phyloP scores from a whole-genome alignment of 2,797 vertebrate genomes.

The Clarias pachynema region DNA sequence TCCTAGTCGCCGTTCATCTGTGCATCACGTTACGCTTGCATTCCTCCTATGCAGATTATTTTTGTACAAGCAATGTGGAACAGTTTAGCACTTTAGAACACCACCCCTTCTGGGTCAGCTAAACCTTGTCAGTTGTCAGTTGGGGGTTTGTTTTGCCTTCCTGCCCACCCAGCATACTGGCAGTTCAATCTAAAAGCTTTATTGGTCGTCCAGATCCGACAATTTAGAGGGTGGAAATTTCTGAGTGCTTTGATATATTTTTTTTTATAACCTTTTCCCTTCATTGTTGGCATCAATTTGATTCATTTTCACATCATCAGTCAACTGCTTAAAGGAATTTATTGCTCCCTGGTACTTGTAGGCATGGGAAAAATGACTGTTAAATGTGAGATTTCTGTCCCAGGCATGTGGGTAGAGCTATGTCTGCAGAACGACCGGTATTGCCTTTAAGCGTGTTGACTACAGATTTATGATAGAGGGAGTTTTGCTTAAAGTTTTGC shows the following conservation, averaged over 20 bases:
- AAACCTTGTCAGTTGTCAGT: neutral
- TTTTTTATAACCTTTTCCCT: neutral
- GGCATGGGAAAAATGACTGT: constrained; percentile 48
- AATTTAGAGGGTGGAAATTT: neutral
- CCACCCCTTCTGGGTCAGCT: neutral
- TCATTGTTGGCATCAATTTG: neutral
- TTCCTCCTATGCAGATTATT: constrained; percentile 2
- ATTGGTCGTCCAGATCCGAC: neutral
- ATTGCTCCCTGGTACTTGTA: constrained; percentile 14
- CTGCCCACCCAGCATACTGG: neutral
- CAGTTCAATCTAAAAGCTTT: neutral
- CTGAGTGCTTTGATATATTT: neutral
- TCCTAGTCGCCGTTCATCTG: too few species aligned
- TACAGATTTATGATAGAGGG: constrained; percentile 6
- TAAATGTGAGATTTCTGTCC: constrained; percentile 52
- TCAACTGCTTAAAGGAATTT: neutral
- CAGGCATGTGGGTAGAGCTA: constrained; percentile 17
- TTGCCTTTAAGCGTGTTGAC: constrained; percentile 24
- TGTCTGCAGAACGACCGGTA: constrained; percentile 30
- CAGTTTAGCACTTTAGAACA: neutral
- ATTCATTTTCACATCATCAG: neutral
- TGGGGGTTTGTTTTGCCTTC: neutral
- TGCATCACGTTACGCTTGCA: neutral
- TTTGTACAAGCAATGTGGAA: neutral
- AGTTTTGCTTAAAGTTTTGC: constrained; percentile 32